Base-by-base conservation (phyloP, 30 jellyfish, hydroid and myxozoan genomes). In the Hydractinia symbiolongicarpus region DNA sequence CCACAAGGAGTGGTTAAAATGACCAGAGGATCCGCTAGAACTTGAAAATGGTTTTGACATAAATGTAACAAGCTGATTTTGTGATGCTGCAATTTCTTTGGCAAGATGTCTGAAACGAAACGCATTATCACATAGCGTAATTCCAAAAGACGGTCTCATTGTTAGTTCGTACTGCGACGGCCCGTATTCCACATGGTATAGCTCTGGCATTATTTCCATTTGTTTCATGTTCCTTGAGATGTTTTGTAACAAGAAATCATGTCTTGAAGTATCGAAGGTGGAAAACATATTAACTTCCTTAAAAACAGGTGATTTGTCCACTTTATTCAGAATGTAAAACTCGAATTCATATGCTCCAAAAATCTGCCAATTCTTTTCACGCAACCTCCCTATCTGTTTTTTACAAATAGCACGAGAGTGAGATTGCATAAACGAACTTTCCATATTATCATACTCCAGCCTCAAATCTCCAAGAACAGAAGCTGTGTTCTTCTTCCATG, bases 1-100 rank as follows among this genome's bases (percentile, higher is more conserved):
- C 86, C 86, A 78, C n/a, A 78, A 14, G 7, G 86, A 78, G 49
- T 78, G 86, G 51, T 78, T 78, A 54, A 78, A 78, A 78, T 78
- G 84, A 57, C 84, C 84, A 6, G 86, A 56, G 40, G 86, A 78
- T 13, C 84, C 84, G 20, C 62, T n/a, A 6, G 30, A 17, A 15
- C 61, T 66, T 6, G 14, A 7, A n/a, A 78, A 78, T 8, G 86
- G 86, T 56, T 57, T 78, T 5, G 86, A 56, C 84, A 56, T 20
- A 56, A 78, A 78, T 5, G 84, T 57, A 20, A 84, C 86, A 16
- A 17, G 11, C 5, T 15, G 40, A 20, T 51, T 20, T 13, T 78
- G 84, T 30, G 58, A 20, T 0, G 14, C 50, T n/a, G 84, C 16
- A 15, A 78, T 40, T 51, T 78, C 86, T 56, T 78, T 58, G 0